Base-by-base conservation (phyloP, 92 coral and sea anemone genomes). In the Porites rus region DNA sequence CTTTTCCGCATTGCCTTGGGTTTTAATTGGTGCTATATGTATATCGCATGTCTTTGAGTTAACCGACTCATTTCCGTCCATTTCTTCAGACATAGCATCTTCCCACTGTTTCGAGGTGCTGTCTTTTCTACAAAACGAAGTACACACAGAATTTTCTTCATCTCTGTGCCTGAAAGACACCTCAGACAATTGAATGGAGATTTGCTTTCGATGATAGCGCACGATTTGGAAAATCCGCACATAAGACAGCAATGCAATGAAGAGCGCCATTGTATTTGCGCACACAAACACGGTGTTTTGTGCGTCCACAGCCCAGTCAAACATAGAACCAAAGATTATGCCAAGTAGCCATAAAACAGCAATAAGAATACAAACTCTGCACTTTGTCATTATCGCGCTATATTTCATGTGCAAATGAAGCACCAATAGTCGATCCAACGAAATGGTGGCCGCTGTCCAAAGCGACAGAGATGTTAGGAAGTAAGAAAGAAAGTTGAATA, bases 321-420 rank as follows among this genome's bases (percentile, higher is more conserved):
- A 83, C 87, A 83, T 83, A 24, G 87, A 83, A 3, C 80, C 87
- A 17, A 83, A 83, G 64, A 65, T 72, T 7, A 65, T 16, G 64
- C 87, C 65, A 7, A 83, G 31, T 16, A 17, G 38, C 17, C 72
- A 31, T 20, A 87, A 63, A 8, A 62, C 66, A 46, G 51, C 76
- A 31, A 87, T 59, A 53, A 62, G 59, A 4, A 64, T 3, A 50
- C 52, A 17, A 77, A 82, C 80, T 80, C 87, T 74, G 31, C 18
- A 52, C 19, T 51, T 72, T 18, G 90, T 87, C 9, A 87, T 71
- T 19, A 74, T 80, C 46, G 86, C 12, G 74, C 7, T n/a, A 51
- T 87, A 87, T 51, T 76, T 79, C 88, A 87, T 66, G 66, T 87
- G 90, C 0, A 87, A 81, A 71, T 69, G 87, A 50, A 87, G 86